Conservation (phyloP, 2,797 vertebrate genomes). For the Tarsius wallacei region DNA sequence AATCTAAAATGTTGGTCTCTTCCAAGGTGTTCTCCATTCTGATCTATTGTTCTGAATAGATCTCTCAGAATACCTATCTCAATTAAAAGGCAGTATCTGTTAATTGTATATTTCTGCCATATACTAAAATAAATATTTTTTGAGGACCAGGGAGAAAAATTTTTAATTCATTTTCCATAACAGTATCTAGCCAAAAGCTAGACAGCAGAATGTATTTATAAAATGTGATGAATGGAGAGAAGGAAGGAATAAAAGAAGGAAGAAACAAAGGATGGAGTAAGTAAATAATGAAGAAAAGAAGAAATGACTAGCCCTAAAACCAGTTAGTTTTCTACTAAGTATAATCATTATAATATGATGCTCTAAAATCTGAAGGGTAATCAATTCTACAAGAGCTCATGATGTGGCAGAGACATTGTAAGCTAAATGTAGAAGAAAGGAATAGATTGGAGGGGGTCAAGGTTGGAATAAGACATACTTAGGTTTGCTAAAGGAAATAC, state of each 20-base stretch:
- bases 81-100: background rate
- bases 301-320: background rate
- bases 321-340: background rate
- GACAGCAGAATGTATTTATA: background rate
- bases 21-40: background rate
- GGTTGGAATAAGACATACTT: background rate
- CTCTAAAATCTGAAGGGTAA: background rate
- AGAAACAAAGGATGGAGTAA: background rate
- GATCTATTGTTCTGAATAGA: slow-evolving; percentile 9
- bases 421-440: background rate
- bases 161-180: background rate
- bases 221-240: background rate
- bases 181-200: background rate
- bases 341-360: background rate
- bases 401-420: background rate
- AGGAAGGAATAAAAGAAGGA: background rate
- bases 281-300: background rate
- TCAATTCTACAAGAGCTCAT: background rate
- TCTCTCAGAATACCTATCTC: background rate
- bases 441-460: background rate
- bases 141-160: background rate
- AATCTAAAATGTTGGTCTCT: background rate
- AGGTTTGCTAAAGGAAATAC: background rate
- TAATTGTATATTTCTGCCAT: background rate
- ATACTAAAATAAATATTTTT: background rate